phyloP scores from a whole-genome alignment of 2,888 invertebrate species.

The Zootermopsis nevadensis region DNA sequence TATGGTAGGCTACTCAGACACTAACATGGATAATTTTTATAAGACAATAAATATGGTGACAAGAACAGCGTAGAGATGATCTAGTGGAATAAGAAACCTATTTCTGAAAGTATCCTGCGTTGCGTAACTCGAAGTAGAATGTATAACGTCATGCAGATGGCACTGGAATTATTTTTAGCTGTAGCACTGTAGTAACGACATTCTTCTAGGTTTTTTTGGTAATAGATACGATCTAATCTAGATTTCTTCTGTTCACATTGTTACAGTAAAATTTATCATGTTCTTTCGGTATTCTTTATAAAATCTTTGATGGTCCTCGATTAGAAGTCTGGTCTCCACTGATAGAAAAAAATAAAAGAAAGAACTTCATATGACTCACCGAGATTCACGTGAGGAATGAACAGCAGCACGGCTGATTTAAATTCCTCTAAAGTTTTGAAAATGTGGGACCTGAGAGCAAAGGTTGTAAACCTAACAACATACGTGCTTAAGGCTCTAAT shows the following conservation, averaged over 20 bases:
- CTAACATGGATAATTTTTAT: background rate
- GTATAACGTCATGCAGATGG: background rate
- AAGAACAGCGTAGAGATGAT: background rate
- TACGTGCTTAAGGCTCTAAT: no score
- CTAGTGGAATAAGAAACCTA: background rate
- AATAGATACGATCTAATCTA: background rate
- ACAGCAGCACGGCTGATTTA: background rate
- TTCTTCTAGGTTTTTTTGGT: background rate
- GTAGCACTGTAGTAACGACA: background rate
- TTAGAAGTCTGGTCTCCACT: constrained; percentile 1
- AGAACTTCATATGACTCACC: background rate
- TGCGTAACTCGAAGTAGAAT: background rate
- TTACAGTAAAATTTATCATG: background rate
- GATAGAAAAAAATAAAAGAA: background rate
- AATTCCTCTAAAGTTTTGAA: background rate
- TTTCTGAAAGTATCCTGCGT: background rate
- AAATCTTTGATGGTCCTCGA: background rate
- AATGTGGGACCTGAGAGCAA: background rate
- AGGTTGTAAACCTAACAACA: no score
- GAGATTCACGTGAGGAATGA: background rate
- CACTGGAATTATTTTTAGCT: background rate
- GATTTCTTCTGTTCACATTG: background rate
- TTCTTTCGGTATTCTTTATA: background rate
- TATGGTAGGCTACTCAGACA: background rate
- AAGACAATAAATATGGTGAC: background rate